Evolutionary conservation across 2,888 invertebrate genomes (phyloP), one percentile per base, ranked within the genome.

Genomic region (Dicyrtoma fusca): DNA sequence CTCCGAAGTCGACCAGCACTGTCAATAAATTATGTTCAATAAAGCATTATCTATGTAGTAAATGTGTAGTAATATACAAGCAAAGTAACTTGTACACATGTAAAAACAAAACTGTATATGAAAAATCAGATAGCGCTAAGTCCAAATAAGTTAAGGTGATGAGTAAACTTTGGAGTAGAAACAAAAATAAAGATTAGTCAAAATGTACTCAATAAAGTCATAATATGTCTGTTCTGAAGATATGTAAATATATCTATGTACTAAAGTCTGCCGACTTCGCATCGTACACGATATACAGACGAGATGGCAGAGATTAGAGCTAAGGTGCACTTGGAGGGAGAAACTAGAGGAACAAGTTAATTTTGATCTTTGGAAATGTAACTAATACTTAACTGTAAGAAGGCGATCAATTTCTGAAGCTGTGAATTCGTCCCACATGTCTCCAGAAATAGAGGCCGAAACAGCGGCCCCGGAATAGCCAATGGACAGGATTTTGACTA

Each of bases 351-450:
- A 51, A 42, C 26, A 34, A 19, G 17, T 4, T n/a, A 26, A 63
- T 11, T 14, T 3, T 6, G 21, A 17, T 26, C 51, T 10, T 53
- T 49, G 51, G 42, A 53, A 51, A 53, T 25, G 57, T 44, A 66
- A 49, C 59, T 55, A 21, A 72, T 47, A 72, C 74, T 75, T 75
- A 72, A 77, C 75, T 75, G 77, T 64, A 69, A 75, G 70, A 17
- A 74, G 66, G 66, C 55, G 69, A 65, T 63, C 74, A 72, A 75
- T 59, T 55, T 77, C 77, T 42, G 77, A 73, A 57, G 74, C 64
- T 5, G 73, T 70, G 47, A 73, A 73, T 19, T 74, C 69, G 77
- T 76, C 76, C 74, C 75, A 74, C 75, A 75, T 77, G 57, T 72
- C 73, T 71, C 75, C 71, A 65, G 71, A 51, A 17, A 34, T 14